Evolutionary conservation across 2,888 invertebrate genomes (phyloP), one percentile per base, ranked within the genome.

Genomic region (Antheraea assamensis): DNA sequence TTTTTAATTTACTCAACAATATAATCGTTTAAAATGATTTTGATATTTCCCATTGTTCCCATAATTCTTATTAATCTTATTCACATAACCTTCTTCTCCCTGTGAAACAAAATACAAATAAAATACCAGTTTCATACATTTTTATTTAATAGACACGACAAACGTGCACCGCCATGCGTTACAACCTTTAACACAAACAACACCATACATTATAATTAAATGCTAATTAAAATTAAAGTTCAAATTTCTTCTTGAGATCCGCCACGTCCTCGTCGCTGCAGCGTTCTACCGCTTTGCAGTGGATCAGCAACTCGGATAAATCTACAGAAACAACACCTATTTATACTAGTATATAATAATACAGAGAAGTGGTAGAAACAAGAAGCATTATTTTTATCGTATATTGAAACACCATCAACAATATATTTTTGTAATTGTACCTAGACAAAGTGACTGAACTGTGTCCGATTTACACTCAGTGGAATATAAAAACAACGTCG

Each of bases 161-260:
- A 27, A 15, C 27, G 61, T 61, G 61, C 61, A 17, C 61, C 61
- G 61, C 61, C 17, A 17, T 61, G 27, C 17, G 27, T 61, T 61
- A 61, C 61, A 61, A 61, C 61, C 61, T 27, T 61, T 61, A 61
- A 61, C 27, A 61, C 27, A 61, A 8, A 58, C n/a, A 24, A 61
- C 27, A 61, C 27, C 42, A 17, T 61, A 27, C 27, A 61, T 27
- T 61, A 61, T 61, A 61, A 27, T 61, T 61, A 17, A 27, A 7
- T 17, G 3, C 27, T 61, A 27, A 35, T 1, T 79, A 24, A n/a
- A 58, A n/a, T 88, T 87, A 93, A 73, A 94, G 88, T 88, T 94
- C 94, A 79, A 88, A 94, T 89, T 91, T 92, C 80, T 87, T 89
- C 86, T 87, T 92, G 84, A 94, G 83, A 80, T 92, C 90, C 2